These are phyloP conservation scores for Maniola jurtina DNA, from an alignment of 1,140 invertebrate genomes.

Conservation along the genomic window DNA sequence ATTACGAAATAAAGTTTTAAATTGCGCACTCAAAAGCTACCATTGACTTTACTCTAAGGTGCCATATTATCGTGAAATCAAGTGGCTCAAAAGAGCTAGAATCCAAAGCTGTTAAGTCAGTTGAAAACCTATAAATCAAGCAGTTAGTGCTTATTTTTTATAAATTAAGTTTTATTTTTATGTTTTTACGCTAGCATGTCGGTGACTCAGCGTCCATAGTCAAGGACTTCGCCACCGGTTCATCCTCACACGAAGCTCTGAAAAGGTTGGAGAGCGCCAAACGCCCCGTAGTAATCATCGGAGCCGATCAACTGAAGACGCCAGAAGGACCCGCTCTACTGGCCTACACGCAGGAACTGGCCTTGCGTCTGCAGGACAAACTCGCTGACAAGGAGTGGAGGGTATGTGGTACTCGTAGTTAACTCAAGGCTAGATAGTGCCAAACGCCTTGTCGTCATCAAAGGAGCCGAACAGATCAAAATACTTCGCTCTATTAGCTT, in stretches of 20 bases:
- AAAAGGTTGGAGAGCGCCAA: conserved; percentile 89
- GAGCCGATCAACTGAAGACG: conserved; percentile 89
- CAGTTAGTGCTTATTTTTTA: no score
- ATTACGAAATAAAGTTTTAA: no score
- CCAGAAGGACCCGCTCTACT: conserved; percentile 89
- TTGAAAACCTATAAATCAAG: no score
- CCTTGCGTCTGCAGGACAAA: conserved; percentile 76
- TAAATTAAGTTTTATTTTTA: neutral
- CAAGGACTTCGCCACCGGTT: conserved; percentile 82
- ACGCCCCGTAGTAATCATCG: conserved; percentile 93
- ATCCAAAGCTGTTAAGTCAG: no score
- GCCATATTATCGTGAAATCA: no score
- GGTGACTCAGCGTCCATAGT: conserved; percentile 88
- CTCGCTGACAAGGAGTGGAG: conserved; percentile 72
- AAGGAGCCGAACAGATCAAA: no score
- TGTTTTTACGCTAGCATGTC: conserved; percentile 82
- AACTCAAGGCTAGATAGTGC: no score
- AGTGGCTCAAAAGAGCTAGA: no score
- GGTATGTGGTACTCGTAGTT: conserved; percentile 35
- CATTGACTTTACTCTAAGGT: no score
- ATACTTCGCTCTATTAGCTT: conserved; percentile 52
- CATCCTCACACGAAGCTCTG: conserved; percentile 87
- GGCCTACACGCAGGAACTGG: conserved; percentile 86
- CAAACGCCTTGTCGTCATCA: conserved; percentile 63
- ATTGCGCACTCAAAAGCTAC: no score